phyloP scores from a whole-genome alignment of 2,797 vertebrate genomes.

The Rhabdophis nuchalis region DNA sequence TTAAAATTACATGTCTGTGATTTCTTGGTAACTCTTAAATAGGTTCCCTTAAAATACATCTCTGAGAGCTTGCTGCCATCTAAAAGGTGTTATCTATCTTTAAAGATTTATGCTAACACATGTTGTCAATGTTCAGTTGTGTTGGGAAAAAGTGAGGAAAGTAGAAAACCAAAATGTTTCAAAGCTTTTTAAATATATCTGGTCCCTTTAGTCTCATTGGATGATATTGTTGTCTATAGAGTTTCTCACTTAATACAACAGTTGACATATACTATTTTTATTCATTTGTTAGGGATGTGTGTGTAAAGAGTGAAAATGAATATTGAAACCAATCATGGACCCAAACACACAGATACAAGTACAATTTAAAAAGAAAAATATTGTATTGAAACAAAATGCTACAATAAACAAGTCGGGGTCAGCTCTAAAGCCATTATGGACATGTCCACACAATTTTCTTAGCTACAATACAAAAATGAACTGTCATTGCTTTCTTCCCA shows the following conservation, averaged over 20 bases:
- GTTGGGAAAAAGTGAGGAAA: not conserved
- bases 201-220: not conserved
- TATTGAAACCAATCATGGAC: not conserved
- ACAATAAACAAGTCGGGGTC: not conserved
- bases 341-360: not conserved
- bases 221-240: not conserved
- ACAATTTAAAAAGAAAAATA: not conserved
- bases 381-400: not conserved
- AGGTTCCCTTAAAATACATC: slow-evolving; percentile 17
- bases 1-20: slow-evolving; percentile 41
- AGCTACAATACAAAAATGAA: not conserved
- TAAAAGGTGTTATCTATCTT: slow-evolving; percentile 3
- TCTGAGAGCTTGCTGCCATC: not conserved
- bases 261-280: not conserved
- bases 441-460: not conserved
- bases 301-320: not conserved
- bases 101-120: not conserved
- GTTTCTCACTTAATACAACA: not conserved
- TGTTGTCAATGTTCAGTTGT: slow-evolving; percentile 1
- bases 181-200: not conserved
- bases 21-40: slow-evolving; percentile 39
- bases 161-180: not conserved
- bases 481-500: not conserved
- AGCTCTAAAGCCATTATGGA: not conserved
- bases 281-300: not conserved